phyloP scores from a whole-genome alignment of 2,113 vertebrate genomes.

The Pedionomus torquatus region DNA sequence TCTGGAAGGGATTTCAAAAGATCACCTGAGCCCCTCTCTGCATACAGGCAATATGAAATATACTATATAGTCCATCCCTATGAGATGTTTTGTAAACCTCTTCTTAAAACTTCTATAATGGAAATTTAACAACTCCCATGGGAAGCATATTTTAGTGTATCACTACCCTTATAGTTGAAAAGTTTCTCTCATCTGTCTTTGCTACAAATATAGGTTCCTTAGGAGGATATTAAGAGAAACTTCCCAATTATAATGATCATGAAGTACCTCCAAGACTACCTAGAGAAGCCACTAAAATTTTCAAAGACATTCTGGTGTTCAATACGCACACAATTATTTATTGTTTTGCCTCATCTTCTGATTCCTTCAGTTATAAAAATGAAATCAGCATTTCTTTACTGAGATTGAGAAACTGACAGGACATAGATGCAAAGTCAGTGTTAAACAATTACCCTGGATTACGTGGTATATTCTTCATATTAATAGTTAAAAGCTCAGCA shows the following conservation, averaged over 20 bases:
- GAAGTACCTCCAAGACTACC: constrained; percentile 23
- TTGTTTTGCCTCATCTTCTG: neutral
- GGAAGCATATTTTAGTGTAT: constrained; percentile 49
- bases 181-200: constrained; percentile 36
- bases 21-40: constrained; percentile 9
- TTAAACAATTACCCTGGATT: constrained; percentile 5
- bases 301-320: constrained; percentile 53
- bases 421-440: neutral
- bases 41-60: constrained; percentile 31
- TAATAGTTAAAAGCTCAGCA: neutral
- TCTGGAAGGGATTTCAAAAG: constrained; percentile 39
- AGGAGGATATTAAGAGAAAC: constrained; percentile 5
- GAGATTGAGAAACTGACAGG: neutral
- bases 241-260: constrained; percentile 48
- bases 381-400: constrained; percentile 5
- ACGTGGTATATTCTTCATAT: neutral
- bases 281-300: constrained; percentile 29
- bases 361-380: neutral
- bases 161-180: constrained; percentile 37
- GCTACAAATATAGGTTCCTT: constrained; percentile 41
- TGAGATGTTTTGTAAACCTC: constrained; percentile 52
- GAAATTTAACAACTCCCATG: constrained; percentile 61
- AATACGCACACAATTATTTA: neutral
- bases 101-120: constrained; percentile 52
- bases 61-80: constrained; percentile 40